Evolutionary conservation across 2,113 vertebrate species (phyloP), one percentile per base, ranked within the genome.

Genomic region (Halichoerus grypus): DNA sequence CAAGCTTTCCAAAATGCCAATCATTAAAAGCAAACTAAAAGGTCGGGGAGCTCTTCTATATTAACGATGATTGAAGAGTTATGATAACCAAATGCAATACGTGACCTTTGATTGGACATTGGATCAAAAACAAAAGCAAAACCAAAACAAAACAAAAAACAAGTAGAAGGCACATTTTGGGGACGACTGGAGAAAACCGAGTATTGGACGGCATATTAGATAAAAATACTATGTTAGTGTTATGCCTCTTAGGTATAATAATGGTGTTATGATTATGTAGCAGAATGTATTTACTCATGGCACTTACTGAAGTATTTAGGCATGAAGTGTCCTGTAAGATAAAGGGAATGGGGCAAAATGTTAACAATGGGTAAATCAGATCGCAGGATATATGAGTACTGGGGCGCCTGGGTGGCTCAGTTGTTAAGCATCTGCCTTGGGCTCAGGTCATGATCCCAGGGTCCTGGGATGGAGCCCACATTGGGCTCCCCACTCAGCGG

Each of bases 11-110:
- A 87, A 91, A 94, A 57, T 65, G 42, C 31, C 42, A 79, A 22
- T 33, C 33, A 28, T 65, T 91, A 39, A 95, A 67, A 71, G 65
- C 46, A 84, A 90, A 93, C 90, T 42, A 74, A 76, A 94, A 91
- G 33, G 16, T 16, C 5, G 4, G 5, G 31, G 12, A 76, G 42
- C 7, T n/a, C 49, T 76, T 42, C 49, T 76, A 51, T 31, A 86
- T 74, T 59, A 89, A 95, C 92, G 77, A 83, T 61, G 19, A 74
- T 55, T 42, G 69, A 77, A 77, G 74, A 51, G 46, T 77, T 89
- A 89, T 39, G 15, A 71, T 36, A 59, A 71, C 72, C 4, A 89
- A 93, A 65, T 46, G 51, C 24, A 55, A 51, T 46, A 69, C 4
- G 7, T 74, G 21, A 59, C 13, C 33, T 36, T 81, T 26, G 24